These are phyloP conservation scores for Parnassius orleans DNA, from an alignment of 2,888 invertebrate genomes.

Conservation along the genomic window DNA sequence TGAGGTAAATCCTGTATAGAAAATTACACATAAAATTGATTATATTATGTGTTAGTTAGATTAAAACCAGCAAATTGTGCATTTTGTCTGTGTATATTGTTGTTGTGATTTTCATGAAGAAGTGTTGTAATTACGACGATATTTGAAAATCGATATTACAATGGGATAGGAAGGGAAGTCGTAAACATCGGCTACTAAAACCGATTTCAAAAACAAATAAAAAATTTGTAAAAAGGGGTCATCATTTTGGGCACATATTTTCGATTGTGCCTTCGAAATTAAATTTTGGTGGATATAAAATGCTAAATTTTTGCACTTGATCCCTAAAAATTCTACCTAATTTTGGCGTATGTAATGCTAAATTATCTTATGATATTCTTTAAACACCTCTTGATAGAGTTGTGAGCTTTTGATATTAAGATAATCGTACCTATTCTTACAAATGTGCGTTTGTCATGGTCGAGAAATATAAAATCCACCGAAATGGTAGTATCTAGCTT, in stretches of 20 bases:
- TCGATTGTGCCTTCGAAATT: neutral
- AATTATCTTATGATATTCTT: neutral
- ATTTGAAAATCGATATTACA: conserved; percentile 1
- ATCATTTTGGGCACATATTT: neutral
- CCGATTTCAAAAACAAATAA: too few species aligned
- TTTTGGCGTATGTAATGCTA: neutral
- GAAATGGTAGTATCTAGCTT: conserved; percentile 50
- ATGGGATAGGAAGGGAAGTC: neutral
- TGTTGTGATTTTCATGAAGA: conserved; percentile 26
- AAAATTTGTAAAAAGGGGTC: neutral
- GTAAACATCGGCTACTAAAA: too few species aligned
- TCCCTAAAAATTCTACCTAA: neutral
- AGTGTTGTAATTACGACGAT: conserved; percentile 8
- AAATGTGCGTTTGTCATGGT: conserved; percentile 36
- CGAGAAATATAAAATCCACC: conserved; percentile 38
- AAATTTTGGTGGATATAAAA: neutral
- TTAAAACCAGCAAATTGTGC: conserved; percentile 14
- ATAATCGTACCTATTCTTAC: neutral
- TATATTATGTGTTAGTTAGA: conserved; percentile 5
- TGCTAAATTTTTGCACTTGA: neutral
- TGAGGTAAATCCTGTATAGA: conserved; percentile 30
- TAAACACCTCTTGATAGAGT: neutral
- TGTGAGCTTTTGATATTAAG: conserved; percentile 32
- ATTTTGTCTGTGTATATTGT: conserved; percentile 29
- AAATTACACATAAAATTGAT: conserved; percentile 18